Conservation (phyloP, 2,113 vertebrate genomes). For the Equus quagga region DNA sequence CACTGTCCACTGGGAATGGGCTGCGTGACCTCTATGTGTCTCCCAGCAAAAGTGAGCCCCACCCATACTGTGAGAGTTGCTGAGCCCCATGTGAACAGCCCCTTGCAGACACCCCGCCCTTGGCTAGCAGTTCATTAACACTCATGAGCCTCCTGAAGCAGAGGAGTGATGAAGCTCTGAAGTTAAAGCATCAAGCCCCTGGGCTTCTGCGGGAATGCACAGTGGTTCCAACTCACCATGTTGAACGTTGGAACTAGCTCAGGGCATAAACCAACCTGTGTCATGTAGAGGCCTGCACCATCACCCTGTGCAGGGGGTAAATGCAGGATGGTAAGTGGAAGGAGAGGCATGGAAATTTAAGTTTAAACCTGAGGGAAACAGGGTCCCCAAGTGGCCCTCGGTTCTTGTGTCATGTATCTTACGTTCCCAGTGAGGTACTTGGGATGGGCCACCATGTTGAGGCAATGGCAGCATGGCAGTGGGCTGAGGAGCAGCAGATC, state of each 20-base stretch:
- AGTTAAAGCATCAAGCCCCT: accelerated
- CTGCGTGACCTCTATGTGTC: background rate
- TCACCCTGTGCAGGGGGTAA: too few species aligned
- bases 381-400: too few species aligned
- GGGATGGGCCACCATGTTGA: background rate
- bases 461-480: too few species aligned
- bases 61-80: accelerated
- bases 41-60: background rate
- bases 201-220: background rate
- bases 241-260: background rate
- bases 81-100: accelerated
- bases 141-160: background rate
- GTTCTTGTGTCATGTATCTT: background rate
- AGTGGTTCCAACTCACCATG: accelerated
- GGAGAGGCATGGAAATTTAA: background rate
- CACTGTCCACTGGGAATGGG: accelerated
- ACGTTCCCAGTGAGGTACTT: background rate
- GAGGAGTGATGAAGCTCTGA: accelerated
- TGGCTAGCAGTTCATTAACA: background rate
- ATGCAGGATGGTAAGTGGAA: background rate
- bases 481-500: background rate
- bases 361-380: background rate
- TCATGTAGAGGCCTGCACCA: background rate
- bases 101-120: background rate
- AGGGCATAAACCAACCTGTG: background rate